phyloP scores from a whole-genome alignment of 2,113 vertebrate genomes.

The Tenrec ecaudatus region DNA sequence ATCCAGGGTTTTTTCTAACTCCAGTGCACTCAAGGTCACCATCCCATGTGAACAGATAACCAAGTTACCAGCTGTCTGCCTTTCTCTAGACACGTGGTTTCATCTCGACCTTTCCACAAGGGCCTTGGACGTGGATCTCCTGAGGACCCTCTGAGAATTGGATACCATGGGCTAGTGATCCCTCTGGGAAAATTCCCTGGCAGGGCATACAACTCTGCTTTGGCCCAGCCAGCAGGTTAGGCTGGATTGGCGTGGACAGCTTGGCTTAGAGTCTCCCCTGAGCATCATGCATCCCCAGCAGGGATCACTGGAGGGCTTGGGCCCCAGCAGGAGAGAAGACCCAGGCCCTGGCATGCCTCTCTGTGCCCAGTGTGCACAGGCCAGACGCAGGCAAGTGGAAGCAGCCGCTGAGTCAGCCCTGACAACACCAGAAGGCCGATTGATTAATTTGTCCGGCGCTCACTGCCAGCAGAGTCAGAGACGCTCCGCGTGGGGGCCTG shows the following conservation, averaged over 20 bases:
- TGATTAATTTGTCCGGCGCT: conserved; percentile 15
- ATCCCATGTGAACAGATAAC: neutral
- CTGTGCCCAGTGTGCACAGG: neutral
- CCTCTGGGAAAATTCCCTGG: neutral
- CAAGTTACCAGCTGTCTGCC: neutral
- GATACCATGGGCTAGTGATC: neutral
- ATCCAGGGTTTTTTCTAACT: neutral
- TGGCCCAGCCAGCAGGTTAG: accelerated
- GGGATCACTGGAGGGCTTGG: neutral
- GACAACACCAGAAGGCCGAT: neutral
- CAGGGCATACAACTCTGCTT: neutral
- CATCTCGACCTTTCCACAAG: neutral
- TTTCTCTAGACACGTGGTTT: neutral
- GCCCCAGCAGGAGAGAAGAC: neutral
- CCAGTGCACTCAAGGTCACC: neutral
- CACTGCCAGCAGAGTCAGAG: neutral
- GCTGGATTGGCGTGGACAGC: accelerated
- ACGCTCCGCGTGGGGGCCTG: neutral
- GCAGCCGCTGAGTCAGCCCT: neutral
- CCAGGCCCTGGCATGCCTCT: neutral
- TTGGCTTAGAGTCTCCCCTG: neutral
- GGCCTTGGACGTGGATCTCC: neutral
- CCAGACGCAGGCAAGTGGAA: neutral
- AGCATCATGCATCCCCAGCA: accelerated
- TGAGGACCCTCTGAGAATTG: neutral